phyloP scores from a whole-genome alignment of 1,140 invertebrate species.

The Zaprionus capensis region DNA sequence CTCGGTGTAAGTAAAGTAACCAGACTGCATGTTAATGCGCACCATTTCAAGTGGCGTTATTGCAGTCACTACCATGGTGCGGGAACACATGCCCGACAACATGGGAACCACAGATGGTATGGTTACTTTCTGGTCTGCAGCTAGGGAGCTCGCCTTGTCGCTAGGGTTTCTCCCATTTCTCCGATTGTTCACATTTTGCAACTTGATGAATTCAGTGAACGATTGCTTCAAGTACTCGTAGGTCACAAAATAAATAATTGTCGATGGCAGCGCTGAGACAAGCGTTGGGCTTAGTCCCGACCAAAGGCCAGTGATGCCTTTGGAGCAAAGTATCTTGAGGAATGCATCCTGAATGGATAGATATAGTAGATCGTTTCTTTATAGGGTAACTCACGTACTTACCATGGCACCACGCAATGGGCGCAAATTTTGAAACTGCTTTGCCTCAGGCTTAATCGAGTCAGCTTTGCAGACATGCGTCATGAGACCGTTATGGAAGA shows the following conservation, averaged over 20 bases:
- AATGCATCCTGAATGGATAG: constrained; percentile 93
- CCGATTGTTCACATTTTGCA: neutral
- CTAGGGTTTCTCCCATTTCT: neutral
- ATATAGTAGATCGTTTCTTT: neutral
- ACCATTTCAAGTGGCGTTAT: constrained; percentile 98
- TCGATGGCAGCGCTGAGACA: constrained; percentile 96
- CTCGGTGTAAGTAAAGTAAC: constrained; percentile 93
- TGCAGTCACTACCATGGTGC: constrained; percentile 92
- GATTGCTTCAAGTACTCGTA: constrained; percentile 95
- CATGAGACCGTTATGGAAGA: constrained; percentile 99
- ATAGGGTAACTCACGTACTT: constrained; percentile 72
- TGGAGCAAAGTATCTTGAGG: constrained; percentile 93
- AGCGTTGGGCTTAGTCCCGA: constrained; percentile 98
- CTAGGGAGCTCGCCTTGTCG: neutral
- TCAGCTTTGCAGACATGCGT: constrained; percentile 94
- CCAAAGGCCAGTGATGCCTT: constrained; percentile 96
- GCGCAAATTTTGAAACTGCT: constrained; percentile 86
- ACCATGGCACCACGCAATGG: constrained; percentile 96
- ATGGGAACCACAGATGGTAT: constrained; percentile 90
- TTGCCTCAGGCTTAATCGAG: constrained; percentile 86
- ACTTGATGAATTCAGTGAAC: constrained; percentile 85
- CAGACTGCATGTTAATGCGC: constrained; percentile 99
- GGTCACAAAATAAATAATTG: constrained; percentile 97
- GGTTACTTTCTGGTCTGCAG: neutral
- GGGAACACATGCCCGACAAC: constrained; percentile 91